Percentiles rank a stretch among this genome's conserved stretches.
These are phyloP conservation scores for Scomberomorus guttatus DNA, from an alignment of 2,797 vertebrate genomes.

Conservation along the genomic window DNA sequence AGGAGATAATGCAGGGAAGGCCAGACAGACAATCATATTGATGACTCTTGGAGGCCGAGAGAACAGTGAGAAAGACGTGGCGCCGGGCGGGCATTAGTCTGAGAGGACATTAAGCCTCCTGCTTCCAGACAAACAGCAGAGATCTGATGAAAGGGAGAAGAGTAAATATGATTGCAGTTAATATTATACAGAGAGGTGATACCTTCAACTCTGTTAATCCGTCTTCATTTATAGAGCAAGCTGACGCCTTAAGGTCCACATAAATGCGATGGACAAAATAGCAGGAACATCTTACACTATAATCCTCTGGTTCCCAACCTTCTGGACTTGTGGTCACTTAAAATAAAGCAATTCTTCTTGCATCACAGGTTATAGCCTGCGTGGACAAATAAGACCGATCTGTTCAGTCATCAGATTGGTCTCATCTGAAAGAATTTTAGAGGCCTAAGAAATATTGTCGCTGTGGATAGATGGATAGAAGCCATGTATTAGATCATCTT, in stretches of 20 bases:
- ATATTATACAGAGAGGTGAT: slow-evolving; percentile 38
- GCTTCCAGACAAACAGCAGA: slow-evolving; percentile 50
- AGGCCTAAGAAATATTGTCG: too few species aligned
- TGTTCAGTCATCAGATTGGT: too few species aligned
- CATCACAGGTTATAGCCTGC: too few species aligned
- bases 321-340: too few species aligned
- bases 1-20: slow-evolving; percentile 61
- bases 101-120: slow-evolving; percentile 63
- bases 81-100: slow-evolving; percentile 61
- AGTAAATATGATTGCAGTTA: slow-evolving; percentile 67
- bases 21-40: slow-evolving; percentile 61
- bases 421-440: too few species aligned
- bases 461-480: too few species aligned
- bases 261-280: neutral
- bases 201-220: slow-evolving; percentile 17
- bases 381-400: too few species aligned
- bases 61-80: slow-evolving; percentile 66
- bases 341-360: too few species aligned
- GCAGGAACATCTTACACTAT: neutral
- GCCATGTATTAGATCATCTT: too few species aligned
- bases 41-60: slow-evolving; percentile 55
- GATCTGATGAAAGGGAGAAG: slow-evolving; percentile 37
- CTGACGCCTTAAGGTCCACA: neutral
- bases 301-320: neutral
- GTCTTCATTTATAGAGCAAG: neutral